These are phyloP conservation scores for Apis mellifera DNA, from an alignment of 1,140 invertebrate genomes.

Conservation along the genomic window Amel_HAv3.1 CM009938.2:811501-812000, in stretches of 20 bases:
- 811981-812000: neutral
- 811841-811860: neutral
- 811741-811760: neutral
- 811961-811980: neutral
- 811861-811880: neutral
- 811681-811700: slow-evolving; percentile 25
- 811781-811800: neutral
- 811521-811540: neutral
- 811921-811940: neutral
- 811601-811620: neutral
- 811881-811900: neutral
- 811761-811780: neutral
- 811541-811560: slow-evolving; percentile 7
- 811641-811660: neutral
- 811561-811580: slow-evolving; percentile 29
- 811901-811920: neutral
- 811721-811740: neutral
- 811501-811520: too few relatives aligned
- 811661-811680: neutral
- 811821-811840: neutral
- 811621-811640: neutral
- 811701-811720: neutral
- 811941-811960: too few relatives aligned
- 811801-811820: neutral
- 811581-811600: slow-evolving; percentile 37